These are phyloP conservation scores for Leptinotarsa tumamoca DNA, from an alignment of 2,888 invertebrate species.

Conservation along the genomic window DNA sequence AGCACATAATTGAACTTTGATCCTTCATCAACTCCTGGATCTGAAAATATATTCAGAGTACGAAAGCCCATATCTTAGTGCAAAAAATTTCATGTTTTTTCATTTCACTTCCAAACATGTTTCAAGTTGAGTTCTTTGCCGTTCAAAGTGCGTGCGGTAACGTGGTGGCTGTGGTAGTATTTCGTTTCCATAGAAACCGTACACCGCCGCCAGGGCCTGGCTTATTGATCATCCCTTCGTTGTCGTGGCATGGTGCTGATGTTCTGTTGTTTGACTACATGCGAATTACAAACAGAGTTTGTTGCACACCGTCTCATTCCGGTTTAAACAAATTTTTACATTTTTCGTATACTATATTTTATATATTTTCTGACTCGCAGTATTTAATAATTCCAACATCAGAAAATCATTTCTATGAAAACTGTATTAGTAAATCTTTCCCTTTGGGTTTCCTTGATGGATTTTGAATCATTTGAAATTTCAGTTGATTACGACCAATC, in stretches of 20 bases:
- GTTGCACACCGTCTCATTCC: neutral
- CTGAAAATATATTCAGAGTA: no score
- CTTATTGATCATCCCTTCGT: constrained; percentile 57
- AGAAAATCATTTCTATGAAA: no score
- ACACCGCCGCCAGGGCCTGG: constrained; percentile 59
- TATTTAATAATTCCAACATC: no score
- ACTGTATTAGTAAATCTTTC: no score
- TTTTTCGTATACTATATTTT: no score
- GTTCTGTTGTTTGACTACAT: constrained; percentile 11
- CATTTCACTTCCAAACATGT: neutral
- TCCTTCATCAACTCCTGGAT: no score
- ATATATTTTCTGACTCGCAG: no score
- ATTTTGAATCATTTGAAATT: no score
- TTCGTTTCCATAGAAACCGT: constrained; percentile 59
- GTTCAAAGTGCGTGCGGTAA: constrained; percentile 31
- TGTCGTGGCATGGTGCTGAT: constrained; percentile 31
- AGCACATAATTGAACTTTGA: no score
- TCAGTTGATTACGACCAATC: no score
- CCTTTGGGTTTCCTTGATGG: no score
- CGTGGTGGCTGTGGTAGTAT: constrained; percentile 58
- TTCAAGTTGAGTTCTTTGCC: constrained; percentile 15
- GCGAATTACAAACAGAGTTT: neutral
- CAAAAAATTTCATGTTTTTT: neutral
- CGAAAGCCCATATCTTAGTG: neutral
- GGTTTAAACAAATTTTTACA: neutral